Evolutionary conservation across 2,888 invertebrate species (phyloP), one percentile per base, ranked within the genome.

Genomic region (Thumatha senex): DNA sequence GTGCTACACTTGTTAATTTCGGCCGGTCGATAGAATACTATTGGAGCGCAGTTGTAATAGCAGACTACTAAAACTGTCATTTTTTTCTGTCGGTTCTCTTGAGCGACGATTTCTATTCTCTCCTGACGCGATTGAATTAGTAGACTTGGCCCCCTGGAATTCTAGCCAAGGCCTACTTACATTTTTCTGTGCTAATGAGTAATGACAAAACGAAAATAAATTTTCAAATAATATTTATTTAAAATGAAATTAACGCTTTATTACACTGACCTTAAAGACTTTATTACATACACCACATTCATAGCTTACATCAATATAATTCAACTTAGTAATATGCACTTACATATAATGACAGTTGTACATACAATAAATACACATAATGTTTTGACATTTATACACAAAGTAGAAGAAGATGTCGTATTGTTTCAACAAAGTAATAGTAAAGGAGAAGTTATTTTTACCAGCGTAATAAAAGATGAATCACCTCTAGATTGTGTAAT

Each of bases 181-280:
- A n/a, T n/a, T n/a, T n/a, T n/a, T n/a, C n/a, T n/a, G n/a, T n/a
- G n/a, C n/a, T n/a, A n/a, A n/a, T n/a, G n/a, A n/a, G n/a, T 24
- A 24, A 24, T 24, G 18, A 24, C 18, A 38, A 42, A 48, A 36
- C 5, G 11, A 5, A 1, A 13, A 43, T 72, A 66, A 77, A 61
- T 67, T 55, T 65, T 63, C 44, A 65, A 81, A 80, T 77, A 81
- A 80, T 84, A 81, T 89, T 89, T 88, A 86, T 84, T 86, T 78
- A 76, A 84, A 86, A 78, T 76, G 68, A 88, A 88, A 83, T 70
- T 80, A 86, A 88, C 84, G 86, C 77, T 84, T 85, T 78, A 81
- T 74, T 84, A 89, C 89, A 88, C 76, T 80, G 67, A 88, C 74
- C 77, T 80, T 83, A 80, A 64, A 80, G 70, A 70, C 77, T 69